Conservation (phyloP, 2,888 invertebrate species). For the Dynastes hyllus region DNA sequence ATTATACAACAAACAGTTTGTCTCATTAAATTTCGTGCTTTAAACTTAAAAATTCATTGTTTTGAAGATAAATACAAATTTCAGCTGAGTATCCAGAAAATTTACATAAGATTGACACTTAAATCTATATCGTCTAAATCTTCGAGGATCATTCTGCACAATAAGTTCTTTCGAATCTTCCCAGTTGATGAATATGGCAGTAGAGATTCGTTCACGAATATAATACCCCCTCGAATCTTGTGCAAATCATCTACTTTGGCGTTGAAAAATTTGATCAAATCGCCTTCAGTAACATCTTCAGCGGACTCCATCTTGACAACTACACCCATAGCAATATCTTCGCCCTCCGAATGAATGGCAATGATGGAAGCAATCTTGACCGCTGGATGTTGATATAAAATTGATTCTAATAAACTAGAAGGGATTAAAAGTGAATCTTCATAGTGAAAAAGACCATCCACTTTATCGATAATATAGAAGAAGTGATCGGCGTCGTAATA, state of each 20-base stretch:
- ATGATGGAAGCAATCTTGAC: slow-evolving; percentile 56
- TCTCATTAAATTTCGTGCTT: too few species aligned
- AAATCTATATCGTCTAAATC: slow-evolving; percentile 30
- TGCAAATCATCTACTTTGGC: slow-evolving; percentile 63
- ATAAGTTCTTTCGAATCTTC: slow-evolving; percentile 59
- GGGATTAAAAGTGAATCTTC: slow-evolving; percentile 54
- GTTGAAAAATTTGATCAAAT: slow-evolving; percentile 62
- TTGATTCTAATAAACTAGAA: slow-evolving; percentile 56
- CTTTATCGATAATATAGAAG: slow-evolving; percentile 72
- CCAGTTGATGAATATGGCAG: slow-evolving; percentile 65
- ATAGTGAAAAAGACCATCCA: slow-evolving; percentile 70
- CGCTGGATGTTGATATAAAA: slow-evolving; percentile 57
- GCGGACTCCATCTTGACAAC: slow-evolving; percentile 58
- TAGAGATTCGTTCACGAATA: slow-evolving; percentile 58
- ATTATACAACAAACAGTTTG: too few species aligned
- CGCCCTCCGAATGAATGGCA: slow-evolving; percentile 57
- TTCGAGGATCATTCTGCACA: slow-evolving; percentile 31
- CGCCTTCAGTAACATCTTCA: slow-evolving; percentile 57
- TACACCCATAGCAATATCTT: slow-evolving; percentile 58
- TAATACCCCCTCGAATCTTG: slow-evolving; percentile 65
- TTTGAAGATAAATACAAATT: background rate
- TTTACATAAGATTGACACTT: slow-evolving; percentile 25
- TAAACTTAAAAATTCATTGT: too few species aligned
- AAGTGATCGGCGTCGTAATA: slow-evolving; percentile 73
- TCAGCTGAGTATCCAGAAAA: background rate